A percentile compares a stretch with the other conserved stretches of the same genome.
phyloP scores from a whole-genome alignment of 1,140 invertebrate species.

The Sitophilus oryzae region DNA sequence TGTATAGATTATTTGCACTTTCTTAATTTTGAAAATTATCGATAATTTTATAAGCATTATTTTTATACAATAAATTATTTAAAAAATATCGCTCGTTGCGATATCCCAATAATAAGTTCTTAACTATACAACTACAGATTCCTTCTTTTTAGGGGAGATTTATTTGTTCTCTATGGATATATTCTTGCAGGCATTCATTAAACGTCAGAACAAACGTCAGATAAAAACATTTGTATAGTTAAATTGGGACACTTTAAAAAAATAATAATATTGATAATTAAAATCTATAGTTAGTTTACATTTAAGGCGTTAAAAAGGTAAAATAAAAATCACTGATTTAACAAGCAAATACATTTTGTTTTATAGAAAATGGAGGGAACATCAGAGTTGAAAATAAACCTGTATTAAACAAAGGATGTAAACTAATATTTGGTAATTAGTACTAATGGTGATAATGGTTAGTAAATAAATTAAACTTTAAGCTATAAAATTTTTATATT shows the following conservation, averaged over 20 bases:
- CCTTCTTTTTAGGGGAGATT: too few relatives aligned
- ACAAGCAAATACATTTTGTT: neutral
- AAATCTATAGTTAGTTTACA: neutral
- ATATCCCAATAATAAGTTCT: too few relatives aligned
- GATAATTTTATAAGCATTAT: too few relatives aligned
- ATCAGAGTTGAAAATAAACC: neutral
- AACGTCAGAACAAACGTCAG: neutral
- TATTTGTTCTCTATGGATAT: too few relatives aligned
- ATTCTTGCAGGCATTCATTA: too few relatives aligned
- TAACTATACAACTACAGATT: too few relatives aligned
- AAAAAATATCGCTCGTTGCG: too few relatives aligned
- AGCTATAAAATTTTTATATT: neutral
- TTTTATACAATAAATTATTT: too few relatives aligned
- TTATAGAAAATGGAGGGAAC: neutral
- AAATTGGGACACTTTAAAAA: neutral
- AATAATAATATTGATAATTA: neutral
- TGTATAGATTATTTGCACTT: too few relatives aligned
- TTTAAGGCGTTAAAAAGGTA: neutral
- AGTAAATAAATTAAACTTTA: constrained; percentile 2
- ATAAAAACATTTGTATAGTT: neutral
- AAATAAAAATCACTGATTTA: neutral
- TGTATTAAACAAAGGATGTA: neutral
- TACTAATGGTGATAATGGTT: constrained; percentile 11
- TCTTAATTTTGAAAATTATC: too few relatives aligned
- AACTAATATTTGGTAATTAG: constrained; percentile 4